These are phyloP conservation scores for Daphoenositta chrysoptera DNA, from an alignment of 2,113 vertebrate species.

Conservation along the genomic window DNA sequence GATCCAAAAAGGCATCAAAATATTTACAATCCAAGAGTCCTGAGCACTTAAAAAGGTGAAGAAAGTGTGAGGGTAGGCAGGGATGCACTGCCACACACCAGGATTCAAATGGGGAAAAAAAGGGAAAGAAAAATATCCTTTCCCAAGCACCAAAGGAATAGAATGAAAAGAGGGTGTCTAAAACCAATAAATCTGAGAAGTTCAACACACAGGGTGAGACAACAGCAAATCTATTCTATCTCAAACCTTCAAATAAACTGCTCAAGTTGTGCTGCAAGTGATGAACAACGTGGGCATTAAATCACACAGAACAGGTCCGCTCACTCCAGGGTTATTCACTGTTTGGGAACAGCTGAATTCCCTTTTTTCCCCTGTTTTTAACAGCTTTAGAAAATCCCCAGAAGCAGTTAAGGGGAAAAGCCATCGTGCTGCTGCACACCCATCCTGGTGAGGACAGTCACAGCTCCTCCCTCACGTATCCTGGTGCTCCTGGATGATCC, in stretches of 20 bases:
- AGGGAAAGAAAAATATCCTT: too few relatives aligned
- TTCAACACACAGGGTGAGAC: background rate
- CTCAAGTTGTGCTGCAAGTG: background rate
- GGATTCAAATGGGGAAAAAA: rapidly evolving
- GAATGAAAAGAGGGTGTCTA: background rate
- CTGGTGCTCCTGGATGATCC: rapidly evolving
- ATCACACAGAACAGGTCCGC: background rate
- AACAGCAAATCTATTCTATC: background rate
- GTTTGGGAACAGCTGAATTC: background rate
- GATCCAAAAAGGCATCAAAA: background rate
- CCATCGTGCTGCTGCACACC: background rate
- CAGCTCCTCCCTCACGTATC: background rate
- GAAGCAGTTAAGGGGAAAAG: background rate
- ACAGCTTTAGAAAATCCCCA: background rate
- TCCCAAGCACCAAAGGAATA: background rate
- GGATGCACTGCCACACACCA: background rate
- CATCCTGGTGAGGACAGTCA: background rate
- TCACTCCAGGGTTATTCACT: background rate
- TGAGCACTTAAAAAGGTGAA: background rate
- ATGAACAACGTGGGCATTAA: background rate
- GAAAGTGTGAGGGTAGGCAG: background rate
- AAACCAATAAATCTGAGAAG: background rate
- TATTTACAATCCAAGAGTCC: background rate
- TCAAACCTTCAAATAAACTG: background rate
- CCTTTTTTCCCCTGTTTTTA: background rate